Evolutionary conservation across 2,113 vertebrate genomes (phyloP).

Genomic region (Camarhynchus parvulus): DNA sequence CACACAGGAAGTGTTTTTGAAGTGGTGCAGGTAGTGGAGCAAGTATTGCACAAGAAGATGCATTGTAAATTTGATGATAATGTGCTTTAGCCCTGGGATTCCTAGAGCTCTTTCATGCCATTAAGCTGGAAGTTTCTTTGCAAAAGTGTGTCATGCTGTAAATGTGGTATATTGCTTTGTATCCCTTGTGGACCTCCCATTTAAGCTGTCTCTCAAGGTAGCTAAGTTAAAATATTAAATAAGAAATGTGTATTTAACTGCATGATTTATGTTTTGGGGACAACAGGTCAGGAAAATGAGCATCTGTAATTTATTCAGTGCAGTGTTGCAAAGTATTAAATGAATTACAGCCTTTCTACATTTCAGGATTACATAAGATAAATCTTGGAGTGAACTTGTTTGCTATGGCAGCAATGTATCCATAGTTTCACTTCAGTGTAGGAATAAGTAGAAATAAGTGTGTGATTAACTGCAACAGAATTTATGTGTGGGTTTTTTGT

Average conservation of each 20-base stretch:
- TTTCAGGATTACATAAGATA: not conserved
- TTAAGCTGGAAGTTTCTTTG: not conserved
- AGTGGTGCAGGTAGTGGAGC: not conserved
- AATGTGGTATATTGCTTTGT: not conserved
- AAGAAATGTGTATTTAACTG: not conserved
- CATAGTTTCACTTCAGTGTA: not conserved
- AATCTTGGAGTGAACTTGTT: not conserved
- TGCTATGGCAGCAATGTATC: not conserved
- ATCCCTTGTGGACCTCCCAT: not conserved
- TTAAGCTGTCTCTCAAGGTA: not conserved
- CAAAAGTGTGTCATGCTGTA: not conserved
- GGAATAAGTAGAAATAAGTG: not conserved
- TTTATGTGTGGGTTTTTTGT: not conserved
- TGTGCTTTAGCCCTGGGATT: not conserved
- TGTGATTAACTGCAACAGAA: not conserved
- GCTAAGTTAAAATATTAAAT: not conserved
- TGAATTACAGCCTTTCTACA: not conserved
- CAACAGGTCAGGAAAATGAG: not conserved
- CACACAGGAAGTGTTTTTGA: not conserved
- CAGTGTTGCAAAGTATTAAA: not conserved
- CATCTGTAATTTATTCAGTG: not conserved
- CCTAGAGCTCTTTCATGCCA: not conserved
- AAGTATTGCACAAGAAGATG: not conserved
- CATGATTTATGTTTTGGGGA: not conserved
- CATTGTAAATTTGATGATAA: not conserved